Percentiles rank a stretch among this genome's conserved stretches.
phyloP scores from a whole-genome alignment of 2,888 invertebrate genomes.

The Corbicula japonica region DNA sequence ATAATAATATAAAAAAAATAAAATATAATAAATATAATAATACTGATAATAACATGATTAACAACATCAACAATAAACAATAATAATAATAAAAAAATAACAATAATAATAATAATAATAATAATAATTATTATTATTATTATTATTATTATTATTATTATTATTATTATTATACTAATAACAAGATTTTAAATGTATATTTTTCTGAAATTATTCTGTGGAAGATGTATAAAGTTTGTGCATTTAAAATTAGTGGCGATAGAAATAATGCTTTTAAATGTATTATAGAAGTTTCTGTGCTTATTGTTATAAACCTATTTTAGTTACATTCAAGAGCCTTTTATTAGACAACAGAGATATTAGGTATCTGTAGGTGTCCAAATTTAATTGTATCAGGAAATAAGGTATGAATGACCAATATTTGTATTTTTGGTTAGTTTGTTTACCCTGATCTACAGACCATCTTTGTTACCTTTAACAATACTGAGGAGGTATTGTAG shows the following conservation, averaged over 20 bases:
- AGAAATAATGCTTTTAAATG: no score
- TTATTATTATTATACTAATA: no score
- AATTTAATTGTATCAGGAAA: slow-evolving; percentile 42
- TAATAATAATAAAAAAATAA: no score
- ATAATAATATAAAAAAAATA: neutral
- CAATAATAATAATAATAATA: no score
- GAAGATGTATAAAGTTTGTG: no score
- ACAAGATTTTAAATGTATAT: no score
- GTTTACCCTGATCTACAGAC: slow-evolving; percentile 46
- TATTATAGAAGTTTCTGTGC: no score
- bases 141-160: no score
- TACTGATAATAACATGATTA: neutral
- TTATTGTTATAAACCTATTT: slow-evolving; percentile 1
- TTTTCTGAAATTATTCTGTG: no score
- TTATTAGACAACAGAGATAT: slow-evolving; percentile 16
- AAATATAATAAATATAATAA: neutral
- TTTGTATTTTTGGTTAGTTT: slow-evolving; percentile 46
- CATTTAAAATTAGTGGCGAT: no score
- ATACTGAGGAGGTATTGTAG: slow-evolving; percentile 42
- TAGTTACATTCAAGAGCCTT: slow-evolving; percentile 1
- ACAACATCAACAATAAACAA: no score
- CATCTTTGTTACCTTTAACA: slow-evolving; percentile 37
- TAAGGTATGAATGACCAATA: slow-evolving; percentile 37
- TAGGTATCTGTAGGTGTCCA: slow-evolving; percentile 20
- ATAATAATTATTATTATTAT: no score